phyloP scores from a whole-genome alignment of 2,797 vertebrate species.

The Delichon dasypus region DNA sequence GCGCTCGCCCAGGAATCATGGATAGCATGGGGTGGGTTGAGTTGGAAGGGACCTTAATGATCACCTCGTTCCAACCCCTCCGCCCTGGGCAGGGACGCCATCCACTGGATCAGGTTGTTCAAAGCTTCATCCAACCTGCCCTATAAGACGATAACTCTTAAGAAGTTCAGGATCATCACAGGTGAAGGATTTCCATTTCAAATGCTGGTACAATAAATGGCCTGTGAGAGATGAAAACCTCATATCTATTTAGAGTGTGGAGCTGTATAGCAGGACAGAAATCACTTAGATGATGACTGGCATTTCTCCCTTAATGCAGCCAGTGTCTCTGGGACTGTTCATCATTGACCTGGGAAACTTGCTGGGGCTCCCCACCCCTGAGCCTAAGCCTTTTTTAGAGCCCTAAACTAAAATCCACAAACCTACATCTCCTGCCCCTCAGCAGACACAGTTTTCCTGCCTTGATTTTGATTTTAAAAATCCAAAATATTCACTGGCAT shows the following conservation, averaged over 20 bases:
- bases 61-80: background rate
- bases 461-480: background rate
- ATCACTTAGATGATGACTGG: background rate
- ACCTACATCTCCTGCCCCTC: background rate
- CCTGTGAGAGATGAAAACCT: background rate
- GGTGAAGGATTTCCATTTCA: background rate
- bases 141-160: background rate
- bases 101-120: background rate
- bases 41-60: background rate
- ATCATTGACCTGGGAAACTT: background rate
- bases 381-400: background rate
- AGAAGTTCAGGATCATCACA: background rate
- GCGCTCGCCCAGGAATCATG: background rate
- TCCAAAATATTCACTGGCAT: background rate
- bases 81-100: accelerated
- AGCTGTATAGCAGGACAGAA: background rate
- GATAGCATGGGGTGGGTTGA: background rate
- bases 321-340: background rate
- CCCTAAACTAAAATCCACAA: background rate
- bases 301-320: background rate
- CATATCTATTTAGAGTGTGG: background rate
- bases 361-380: accelerated
- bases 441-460: background rate
- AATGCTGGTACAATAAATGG: background rate
- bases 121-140: background rate